A percentile compares a stretch with the other conserved stretches of the same genome.
phyloP scores from a whole-genome alignment of 2,888 invertebrate genomes.

The Ecdyonurus torrentis region DNA sequence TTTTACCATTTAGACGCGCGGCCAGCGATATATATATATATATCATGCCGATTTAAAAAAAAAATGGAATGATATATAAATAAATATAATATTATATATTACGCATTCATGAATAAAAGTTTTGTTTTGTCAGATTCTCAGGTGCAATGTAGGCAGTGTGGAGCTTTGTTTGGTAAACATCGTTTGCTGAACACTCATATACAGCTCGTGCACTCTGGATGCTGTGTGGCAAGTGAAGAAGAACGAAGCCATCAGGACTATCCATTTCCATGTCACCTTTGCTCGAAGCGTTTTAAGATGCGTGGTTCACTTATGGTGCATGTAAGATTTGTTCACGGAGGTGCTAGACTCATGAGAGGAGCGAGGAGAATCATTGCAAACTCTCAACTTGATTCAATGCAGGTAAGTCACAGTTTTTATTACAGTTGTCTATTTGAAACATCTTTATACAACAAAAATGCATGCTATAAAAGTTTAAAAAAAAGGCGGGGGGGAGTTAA shows the following conservation, averaged over 20 bases:
- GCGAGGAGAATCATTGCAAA: too few species aligned
- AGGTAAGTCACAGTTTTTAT: too few species aligned
- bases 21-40: too few species aligned
- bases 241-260: slow-evolving; percentile 25
- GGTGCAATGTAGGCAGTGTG: slow-evolving; percentile 29
- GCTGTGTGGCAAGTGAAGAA: slow-evolving; percentile 17
- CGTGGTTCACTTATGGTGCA: slow-evolving; percentile 68
- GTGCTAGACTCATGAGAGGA: slow-evolving; percentile 23
- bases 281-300: slow-evolving; percentile 66
- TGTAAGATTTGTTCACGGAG: slow-evolving; percentile 59
- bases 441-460: too few species aligned
- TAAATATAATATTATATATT: slow-evolving; percentile 11
- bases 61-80: not conserved
- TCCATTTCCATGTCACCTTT: slow-evolving; percentile 46
- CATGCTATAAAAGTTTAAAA: too few species aligned
- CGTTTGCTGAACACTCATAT: slow-evolving; percentile 57
- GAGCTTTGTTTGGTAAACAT: slow-evolving; percentile 48
- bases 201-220: slow-evolving; percentile 45
- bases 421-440: too few species aligned
- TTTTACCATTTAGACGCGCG: too few species aligned
- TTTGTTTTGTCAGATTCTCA: slow-evolving; percentile 16
- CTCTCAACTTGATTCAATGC: too few species aligned
- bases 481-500: too few species aligned
- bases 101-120: slow-evolving; percentile 13
- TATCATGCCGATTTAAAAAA: too few species aligned